These are phyloP conservation scores for Drosophila nikananu DNA, from an alignment of 1,140 invertebrate species.

Conservation along the genomic window DNA sequence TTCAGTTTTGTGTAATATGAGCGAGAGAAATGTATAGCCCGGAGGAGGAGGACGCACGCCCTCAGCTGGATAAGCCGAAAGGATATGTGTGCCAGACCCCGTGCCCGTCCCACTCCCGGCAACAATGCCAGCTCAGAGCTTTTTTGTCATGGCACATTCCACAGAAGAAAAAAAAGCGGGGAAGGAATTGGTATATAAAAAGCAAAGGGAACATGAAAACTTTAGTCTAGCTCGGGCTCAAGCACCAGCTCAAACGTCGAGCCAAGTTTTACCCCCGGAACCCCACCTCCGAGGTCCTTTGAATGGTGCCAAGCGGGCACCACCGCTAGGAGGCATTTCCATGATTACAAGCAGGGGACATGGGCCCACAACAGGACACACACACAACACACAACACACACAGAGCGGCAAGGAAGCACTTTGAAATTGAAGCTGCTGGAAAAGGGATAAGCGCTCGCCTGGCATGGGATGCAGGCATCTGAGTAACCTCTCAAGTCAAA, in stretches of 20 bases:
- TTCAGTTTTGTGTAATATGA: conserved; percentile 67
- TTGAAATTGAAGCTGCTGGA: conserved; percentile 45
- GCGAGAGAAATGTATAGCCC: conserved; percentile 56
- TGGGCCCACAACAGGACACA: conserved; percentile 12
- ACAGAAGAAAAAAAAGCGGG: conserved; percentile 38
- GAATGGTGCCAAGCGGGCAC: conserved; percentile 54
- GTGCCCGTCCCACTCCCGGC: background rate
- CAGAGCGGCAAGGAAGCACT: conserved; percentile 16
- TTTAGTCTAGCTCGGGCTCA: conserved; percentile 46
- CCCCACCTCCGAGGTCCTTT: conserved; percentile 22
- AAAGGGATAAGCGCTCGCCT: conserved; percentile 29
- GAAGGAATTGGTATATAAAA: conserved; percentile 33
- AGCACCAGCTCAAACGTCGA: conserved; percentile 58
- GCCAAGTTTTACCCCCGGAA: conserved; percentile 17
- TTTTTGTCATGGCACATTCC: conserved; percentile 43
- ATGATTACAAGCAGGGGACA: conserved; percentile 49
- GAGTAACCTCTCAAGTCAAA: conserved; percentile 36
- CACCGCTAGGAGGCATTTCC: conserved; percentile 52
- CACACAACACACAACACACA: background rate
- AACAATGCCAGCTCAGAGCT: conserved; percentile 47
- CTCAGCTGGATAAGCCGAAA: conserved; percentile 59
- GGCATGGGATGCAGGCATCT: conserved; percentile 20
- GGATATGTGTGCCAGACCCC: conserved; percentile 54
- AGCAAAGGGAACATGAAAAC: conserved; percentile 33
- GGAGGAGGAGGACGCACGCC: conserved; percentile 53